A percentile compares a stretch with the other conserved stretches of the same genome.
These are phyloP conservation scores for Mohoua ochrocephala DNA, from an alignment of 2,113 vertebrate species.

Conservation along the genomic window DNA sequence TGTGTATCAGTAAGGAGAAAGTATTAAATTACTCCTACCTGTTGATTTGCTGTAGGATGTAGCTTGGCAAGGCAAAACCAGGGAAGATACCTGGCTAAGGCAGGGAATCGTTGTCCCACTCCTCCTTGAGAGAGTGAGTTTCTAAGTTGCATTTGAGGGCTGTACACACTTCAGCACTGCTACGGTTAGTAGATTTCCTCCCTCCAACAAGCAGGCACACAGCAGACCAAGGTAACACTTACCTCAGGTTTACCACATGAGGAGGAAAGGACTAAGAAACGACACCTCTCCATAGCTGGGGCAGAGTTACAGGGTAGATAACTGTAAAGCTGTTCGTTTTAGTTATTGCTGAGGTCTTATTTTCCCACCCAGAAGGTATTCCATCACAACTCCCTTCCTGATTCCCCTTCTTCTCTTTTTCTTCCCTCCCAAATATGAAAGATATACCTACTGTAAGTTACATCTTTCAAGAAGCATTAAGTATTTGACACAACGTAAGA, in stretches of 20 bases:
- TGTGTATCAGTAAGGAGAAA: not conserved
- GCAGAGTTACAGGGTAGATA: not conserved
- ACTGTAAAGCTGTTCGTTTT: not conserved
- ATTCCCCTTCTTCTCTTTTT: not conserved
- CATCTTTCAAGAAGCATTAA: not conserved
- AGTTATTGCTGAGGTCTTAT: not conserved
- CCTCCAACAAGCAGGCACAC: not conserved
- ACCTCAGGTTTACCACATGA: not conserved
- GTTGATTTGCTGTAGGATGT: not conserved
- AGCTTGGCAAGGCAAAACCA: not conserved
- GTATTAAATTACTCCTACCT: not conserved
- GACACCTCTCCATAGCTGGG: not conserved
- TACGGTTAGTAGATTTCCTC: not conserved
- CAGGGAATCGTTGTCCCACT: not conserved
- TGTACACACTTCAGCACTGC: not conserved
- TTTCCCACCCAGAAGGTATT: not conserved
- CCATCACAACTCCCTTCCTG: not conserved
- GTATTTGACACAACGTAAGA: not conserved
- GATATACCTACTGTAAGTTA: not conserved
- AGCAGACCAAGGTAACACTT: not conserved
- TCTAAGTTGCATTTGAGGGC: not conserved
- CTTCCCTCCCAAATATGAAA: not conserved
- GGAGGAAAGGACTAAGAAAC: not conserved
- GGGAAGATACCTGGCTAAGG: not conserved
- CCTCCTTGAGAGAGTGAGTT: not conserved